These are phyloP conservation scores for Coelopa pilipes DNA, from an alignment of 2,888 invertebrate genomes.

Conservation along the genomic window DNA sequence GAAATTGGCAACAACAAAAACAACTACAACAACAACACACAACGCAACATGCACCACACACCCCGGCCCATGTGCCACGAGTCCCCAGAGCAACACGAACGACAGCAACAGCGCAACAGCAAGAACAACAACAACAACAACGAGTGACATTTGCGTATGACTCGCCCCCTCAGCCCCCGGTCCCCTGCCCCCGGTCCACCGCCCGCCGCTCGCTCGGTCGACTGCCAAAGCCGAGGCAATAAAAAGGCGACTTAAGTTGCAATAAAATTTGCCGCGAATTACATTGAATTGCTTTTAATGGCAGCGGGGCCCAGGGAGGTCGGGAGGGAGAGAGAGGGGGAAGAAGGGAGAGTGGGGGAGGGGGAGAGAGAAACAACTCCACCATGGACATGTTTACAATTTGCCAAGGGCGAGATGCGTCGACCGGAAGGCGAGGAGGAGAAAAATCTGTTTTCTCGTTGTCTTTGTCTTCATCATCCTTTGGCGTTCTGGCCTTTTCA, in stretches of 20 bases:
- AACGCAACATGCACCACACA: too few relatives aligned
- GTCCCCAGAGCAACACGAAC: background rate
- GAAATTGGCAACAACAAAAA: too few relatives aligned
- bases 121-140: background rate
- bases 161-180: background rate
- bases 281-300: constrained; percentile 37
- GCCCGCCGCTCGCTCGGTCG: background rate
- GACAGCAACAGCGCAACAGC: background rate
- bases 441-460: too few relatives aligned
- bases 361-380: background rate
- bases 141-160: background rate
- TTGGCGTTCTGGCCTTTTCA: too few relatives aligned
- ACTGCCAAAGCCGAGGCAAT: constrained; percentile 16
- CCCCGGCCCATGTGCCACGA: too few relatives aligned
- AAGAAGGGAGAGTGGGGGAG: background rate
- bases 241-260: constrained; percentile 28
- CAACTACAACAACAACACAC: too few relatives aligned
- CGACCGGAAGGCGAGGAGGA: too few relatives aligned
- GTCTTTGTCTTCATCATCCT: too few relatives aligned
- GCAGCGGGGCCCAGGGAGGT: background rate
- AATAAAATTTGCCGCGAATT: constrained; percentile 29
- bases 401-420: too few relatives aligned
- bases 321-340: background rate
- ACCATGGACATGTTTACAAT: too few relatives aligned
- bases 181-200: background rate